Base-by-base conservation (phyloP, 2,888 invertebrate species). In the Philaethria dido region DNA sequence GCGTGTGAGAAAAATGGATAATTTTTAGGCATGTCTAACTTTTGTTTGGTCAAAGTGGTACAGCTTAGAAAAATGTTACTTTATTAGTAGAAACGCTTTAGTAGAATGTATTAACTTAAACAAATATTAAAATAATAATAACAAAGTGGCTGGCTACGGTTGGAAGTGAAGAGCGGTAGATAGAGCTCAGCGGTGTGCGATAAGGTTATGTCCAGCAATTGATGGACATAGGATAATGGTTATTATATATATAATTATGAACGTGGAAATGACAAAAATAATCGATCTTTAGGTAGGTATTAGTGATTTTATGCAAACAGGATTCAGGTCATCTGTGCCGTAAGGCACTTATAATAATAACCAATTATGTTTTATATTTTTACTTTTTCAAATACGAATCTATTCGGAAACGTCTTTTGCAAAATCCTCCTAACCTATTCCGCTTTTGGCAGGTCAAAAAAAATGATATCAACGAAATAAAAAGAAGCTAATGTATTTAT, bases 41-140 rank as follows among this genome's bases (percentile, higher is more conserved):
- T 16, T 64, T 18, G 13, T 1, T n/a, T n/a, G 57, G 36, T 45
- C 45, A 48, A 45, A 25, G 44, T 47, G 3, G n/a, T 6, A 6
- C 72, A 75, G 76, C 76, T 75, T 68, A 72, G 77, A 80, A 78
- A 83, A 80, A 80, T 74, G 76, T 77, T 72, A 62, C 80, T 74
- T 80, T 78, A 80, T 79, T 81, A 80, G 80, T 83, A 83, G 81
- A 83, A 86, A 85, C 86, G 84, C 85, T 85, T 80, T 84, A 80
- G 83, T 84, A 84, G 82, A 18, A 45, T 45, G 45, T 84, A 85
- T 83, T 80, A 80, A 74, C 77, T 80, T 78, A 78, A 77, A 76
- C 81, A 85, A 85, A 85, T 85, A 84, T 78, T 78, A 81, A 81
- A 79, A 79, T 78, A 77, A 50, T 25, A 25, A 25, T 25, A 50